Evolutionary conservation across 2,113 vertebrate species (phyloP).

Genomic region (Cnemophilus loriae): DNA sequence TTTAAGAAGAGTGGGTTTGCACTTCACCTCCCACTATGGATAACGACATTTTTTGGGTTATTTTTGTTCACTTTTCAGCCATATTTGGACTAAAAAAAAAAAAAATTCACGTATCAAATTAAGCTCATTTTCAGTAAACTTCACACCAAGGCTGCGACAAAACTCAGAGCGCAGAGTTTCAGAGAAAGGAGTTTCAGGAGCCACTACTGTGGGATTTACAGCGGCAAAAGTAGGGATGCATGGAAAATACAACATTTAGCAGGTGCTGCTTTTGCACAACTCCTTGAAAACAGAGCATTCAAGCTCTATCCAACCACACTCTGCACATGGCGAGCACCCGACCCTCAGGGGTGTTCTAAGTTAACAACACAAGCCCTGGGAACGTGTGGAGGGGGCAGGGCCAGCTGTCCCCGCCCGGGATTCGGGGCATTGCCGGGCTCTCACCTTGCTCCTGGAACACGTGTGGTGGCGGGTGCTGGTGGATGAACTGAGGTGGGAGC

Average conservation of each 20-base stretch:
- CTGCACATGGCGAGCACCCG: accelerated
- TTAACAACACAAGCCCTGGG: neutral
- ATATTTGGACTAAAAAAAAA: neutral
- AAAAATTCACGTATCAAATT: neutral
- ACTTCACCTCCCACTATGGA: neutral
- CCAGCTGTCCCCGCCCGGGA: neutral
- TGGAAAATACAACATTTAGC: neutral
- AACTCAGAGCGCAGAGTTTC: neutral
- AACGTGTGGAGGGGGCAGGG: neutral
- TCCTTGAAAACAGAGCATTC: neutral
- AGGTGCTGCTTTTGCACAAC: neutral
- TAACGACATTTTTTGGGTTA: neutral
- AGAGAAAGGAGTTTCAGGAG: neutral
- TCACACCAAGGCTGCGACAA: neutral
- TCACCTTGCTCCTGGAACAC: slow-evolving; percentile 77
- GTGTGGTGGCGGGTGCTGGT: slow-evolving; percentile 70
- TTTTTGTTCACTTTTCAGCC: neutral
- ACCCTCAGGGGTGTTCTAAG: neutral
- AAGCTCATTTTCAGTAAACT: neutral
- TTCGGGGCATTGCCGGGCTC: neutral
- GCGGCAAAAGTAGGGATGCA: neutral
- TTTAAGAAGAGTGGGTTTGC: neutral
- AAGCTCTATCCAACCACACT: accelerated
- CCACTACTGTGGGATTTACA: neutral
- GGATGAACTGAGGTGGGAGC: slow-evolving; percentile 69